A percentile compares a stretch with the other conserved stretches of the same genome.
phyloP scores from a whole-genome alignment of 2,888 invertebrate genomes.

The Coelopa pilipes region DNA sequence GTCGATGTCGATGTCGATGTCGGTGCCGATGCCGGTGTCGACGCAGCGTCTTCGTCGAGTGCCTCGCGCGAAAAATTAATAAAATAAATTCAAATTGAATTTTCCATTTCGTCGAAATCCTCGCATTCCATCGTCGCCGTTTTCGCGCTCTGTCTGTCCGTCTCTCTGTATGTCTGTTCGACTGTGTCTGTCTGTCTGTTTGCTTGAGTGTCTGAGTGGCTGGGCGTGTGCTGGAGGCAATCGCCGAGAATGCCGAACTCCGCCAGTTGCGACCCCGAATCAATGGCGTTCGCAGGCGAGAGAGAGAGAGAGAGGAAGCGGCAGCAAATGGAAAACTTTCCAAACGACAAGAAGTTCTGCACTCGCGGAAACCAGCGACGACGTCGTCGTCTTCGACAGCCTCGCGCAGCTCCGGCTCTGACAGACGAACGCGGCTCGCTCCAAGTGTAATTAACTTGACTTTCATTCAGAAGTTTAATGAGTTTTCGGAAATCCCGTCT shows the following conservation, averaged over 20 bases:
- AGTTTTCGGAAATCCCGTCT: constrained; percentile 31
- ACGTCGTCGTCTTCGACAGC: background rate
- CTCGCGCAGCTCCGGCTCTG: too few species aligned
- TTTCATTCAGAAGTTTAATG: constrained; percentile 30
- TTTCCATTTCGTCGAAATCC: constrained; percentile 28
- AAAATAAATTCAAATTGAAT: constrained; percentile 33
- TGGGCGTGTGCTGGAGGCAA: too few species aligned
- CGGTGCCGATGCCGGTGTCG: too few species aligned
- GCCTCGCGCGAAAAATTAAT: constrained; percentile 23
- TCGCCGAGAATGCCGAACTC: background rate
- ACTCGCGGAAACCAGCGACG: background rate
- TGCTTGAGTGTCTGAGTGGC: too few species aligned
- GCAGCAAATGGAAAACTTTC: constrained; percentile 31
- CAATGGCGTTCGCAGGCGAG: constrained; percentile 29
- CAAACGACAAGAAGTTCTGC: constrained; percentile 25
- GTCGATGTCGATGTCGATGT: too few species aligned
- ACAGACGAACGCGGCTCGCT: background rate
- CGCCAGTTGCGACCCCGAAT: constrained; percentile 21
- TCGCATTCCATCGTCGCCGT: background rate
- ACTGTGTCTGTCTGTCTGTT: too few species aligned
- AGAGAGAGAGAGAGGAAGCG: constrained; percentile 13
- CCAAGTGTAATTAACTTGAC: constrained; percentile 32
- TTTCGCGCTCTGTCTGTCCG: too few species aligned
- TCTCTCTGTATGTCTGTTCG: too few species aligned
- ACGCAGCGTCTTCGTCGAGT: too few species aligned